phyloP scores from a whole-genome alignment of 2,797 vertebrate genomes.

The Spizella passerina region DNA sequence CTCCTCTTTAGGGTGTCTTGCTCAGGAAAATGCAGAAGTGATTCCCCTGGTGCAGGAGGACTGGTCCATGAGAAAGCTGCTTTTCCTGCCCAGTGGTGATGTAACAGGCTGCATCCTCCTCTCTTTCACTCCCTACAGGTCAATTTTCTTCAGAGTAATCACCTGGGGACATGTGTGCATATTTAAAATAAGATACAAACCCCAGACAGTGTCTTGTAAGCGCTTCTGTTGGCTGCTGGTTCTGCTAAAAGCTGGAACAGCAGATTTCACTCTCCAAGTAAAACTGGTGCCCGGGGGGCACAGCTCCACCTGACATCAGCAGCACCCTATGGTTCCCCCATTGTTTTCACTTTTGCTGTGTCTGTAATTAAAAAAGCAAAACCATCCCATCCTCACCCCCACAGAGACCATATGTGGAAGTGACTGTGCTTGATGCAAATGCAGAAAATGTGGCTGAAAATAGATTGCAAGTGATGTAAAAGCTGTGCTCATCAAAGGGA shows the following conservation, averaged over 20 bases:
- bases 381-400: background rate
- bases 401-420: background rate
- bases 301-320: background rate
- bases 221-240: background rate
- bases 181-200: background rate
- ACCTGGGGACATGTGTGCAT: background rate
- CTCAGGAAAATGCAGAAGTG: background rate
- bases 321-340: background rate
- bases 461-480: slow-evolving; percentile 3
- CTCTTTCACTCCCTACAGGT: background rate
- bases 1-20: background rate
- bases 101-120: background rate
- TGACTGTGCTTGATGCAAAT: background rate
- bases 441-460: background rate
- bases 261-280: background rate
- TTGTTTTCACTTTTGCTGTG: background rate
- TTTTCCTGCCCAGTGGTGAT: background rate
- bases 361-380: slow-evolving; percentile 1
- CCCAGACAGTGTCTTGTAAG: background rate
- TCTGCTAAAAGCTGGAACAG: background rate
- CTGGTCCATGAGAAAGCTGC: background rate
- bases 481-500: background rate
- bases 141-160: background rate
- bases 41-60: background rate
- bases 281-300: background rate